Conservation (phyloP, 2,113 vertebrate genomes). For the Phasianus colchicus region DNA sequence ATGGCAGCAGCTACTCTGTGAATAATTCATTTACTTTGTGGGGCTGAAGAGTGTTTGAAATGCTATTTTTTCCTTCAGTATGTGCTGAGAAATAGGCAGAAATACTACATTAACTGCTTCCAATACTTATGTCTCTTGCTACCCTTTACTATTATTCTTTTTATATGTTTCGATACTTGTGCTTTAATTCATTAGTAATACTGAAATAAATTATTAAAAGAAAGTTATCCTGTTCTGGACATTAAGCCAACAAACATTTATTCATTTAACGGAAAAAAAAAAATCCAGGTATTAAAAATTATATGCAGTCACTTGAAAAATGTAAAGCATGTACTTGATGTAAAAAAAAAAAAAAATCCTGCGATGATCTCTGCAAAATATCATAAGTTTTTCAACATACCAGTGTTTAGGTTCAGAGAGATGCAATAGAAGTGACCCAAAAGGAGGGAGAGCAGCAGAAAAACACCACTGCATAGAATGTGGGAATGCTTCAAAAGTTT, state of each 20-base stretch:
- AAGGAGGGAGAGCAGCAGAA: accelerated
- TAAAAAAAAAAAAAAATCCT: not conserved
- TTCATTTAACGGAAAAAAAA: not conserved
- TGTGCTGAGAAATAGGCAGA: not conserved
- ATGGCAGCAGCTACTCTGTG: not conserved
- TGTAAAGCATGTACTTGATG: not conserved
- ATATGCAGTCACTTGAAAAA: not conserved
- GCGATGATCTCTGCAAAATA: not conserved
- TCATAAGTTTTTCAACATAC: accelerated
- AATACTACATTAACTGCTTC: not conserved
- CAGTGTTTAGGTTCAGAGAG: not conserved
- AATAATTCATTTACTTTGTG: not conserved
- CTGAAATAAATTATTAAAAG: not conserved
- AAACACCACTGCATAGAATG: not conserved
- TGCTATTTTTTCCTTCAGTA: not conserved
- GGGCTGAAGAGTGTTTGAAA: not conserved
- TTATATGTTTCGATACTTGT: not conserved
- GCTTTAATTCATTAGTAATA: not conserved
- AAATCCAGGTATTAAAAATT: not conserved
- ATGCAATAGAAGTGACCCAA: not conserved
- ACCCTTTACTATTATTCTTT: not conserved
- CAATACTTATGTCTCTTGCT: not conserved
- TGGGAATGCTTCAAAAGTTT: not conserved
- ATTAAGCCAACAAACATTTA: not conserved
- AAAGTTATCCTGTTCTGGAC: not conserved